These are phyloP conservation scores for Phengaris arion DNA, from an alignment of 2,888 invertebrate genomes.

Conservation along the genomic window DNA sequence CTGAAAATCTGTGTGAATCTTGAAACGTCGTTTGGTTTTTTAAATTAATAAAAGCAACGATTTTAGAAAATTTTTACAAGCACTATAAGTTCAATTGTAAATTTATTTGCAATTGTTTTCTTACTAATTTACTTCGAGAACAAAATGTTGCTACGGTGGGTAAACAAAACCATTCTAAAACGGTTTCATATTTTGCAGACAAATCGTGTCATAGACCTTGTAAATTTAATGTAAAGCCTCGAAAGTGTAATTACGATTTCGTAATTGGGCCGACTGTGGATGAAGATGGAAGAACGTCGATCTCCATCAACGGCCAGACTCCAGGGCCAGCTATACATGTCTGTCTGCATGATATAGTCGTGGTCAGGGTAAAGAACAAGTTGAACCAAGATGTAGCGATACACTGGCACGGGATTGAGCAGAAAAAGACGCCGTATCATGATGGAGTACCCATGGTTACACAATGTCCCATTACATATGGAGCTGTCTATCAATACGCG, in stretches of 20 bases:
- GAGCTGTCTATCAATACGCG: slow-evolving; percentile 84
- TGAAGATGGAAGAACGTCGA: slow-evolving; percentile 54
- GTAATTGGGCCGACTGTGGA: slow-evolving; percentile 57
- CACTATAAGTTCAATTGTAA: neutral
- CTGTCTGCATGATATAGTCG: slow-evolving; percentile 85
- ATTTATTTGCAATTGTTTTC: neutral
- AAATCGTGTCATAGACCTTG: slow-evolving; percentile 71
- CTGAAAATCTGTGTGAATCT: too few species aligned
- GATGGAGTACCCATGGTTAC: slow-evolving; percentile 89
- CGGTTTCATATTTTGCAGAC: slow-evolving; percentile 50
- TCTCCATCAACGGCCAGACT: slow-evolving; percentile 61
- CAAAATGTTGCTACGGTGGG: neutral
- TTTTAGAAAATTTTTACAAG: neutral
- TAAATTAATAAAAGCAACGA: too few species aligned
- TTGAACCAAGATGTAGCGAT: slow-evolving; percentile 84
- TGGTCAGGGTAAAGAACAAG: slow-evolving; percentile 86
- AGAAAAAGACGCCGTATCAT: slow-evolving; percentile 84
- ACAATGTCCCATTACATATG: slow-evolving; percentile 85
- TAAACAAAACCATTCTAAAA: neutral
- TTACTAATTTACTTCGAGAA: neutral
- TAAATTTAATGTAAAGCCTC: slow-evolving; percentile 73
- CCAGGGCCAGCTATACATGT: slow-evolving; percentile 81
- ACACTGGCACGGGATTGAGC: slow-evolving; percentile 87
- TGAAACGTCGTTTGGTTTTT: too few species aligned
- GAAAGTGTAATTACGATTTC: slow-evolving; percentile 64